Percentiles rank a stretch among this genome's conserved stretches.
These are phyloP conservation scores for Eristalis pertinax DNA, from an alignment of 2,888 invertebrate species.

Conservation along the genomic window DNA sequence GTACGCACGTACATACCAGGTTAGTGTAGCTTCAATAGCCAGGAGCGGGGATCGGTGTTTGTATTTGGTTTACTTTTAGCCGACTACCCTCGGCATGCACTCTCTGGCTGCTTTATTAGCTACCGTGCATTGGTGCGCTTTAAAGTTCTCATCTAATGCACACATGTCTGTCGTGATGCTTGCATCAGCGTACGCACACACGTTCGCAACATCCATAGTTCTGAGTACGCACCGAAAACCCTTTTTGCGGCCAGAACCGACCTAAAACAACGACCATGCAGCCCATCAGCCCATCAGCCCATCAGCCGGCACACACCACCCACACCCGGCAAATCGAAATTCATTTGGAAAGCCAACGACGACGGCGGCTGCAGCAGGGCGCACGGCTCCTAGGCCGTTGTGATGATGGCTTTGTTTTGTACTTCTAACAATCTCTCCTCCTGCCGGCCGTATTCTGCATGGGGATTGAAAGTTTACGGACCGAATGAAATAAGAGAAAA, in stretches of 20 bases:
- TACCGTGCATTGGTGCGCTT: constrained; percentile 6
- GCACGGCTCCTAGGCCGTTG: neutral
- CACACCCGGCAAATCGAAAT: neutral
- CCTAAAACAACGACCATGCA: neutral
- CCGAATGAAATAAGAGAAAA: constrained; percentile 14
- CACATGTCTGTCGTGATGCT: neutral
- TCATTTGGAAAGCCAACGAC: constrained; percentile 2
- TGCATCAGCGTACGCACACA: neutral
- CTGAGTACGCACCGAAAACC: constrained; percentile 22
- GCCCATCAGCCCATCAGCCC: neutral
- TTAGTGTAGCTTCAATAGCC: constrained; percentile 7
- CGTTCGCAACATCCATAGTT: neutral
- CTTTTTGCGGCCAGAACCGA: constrained; percentile 12
- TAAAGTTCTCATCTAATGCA: constrained; percentile 15
- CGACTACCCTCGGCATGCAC: constrained; percentile 14
- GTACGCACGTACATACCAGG: constrained; percentile 13
- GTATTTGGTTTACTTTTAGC: constrained; percentile 59
- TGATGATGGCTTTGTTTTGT: constrained; percentile 23
- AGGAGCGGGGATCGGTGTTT: neutral
- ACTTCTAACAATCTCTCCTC: neutral
- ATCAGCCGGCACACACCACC: neutral
- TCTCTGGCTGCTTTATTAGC: constrained; percentile 38
- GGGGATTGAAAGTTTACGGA: constrained; percentile 3
- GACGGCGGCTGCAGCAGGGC: neutral
- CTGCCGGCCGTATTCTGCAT: neutral